These are phyloP conservation scores for Hyposoter dolosus DNA, from an alignment of 2,888 invertebrate genomes.

Conservation along the genomic window DNA sequence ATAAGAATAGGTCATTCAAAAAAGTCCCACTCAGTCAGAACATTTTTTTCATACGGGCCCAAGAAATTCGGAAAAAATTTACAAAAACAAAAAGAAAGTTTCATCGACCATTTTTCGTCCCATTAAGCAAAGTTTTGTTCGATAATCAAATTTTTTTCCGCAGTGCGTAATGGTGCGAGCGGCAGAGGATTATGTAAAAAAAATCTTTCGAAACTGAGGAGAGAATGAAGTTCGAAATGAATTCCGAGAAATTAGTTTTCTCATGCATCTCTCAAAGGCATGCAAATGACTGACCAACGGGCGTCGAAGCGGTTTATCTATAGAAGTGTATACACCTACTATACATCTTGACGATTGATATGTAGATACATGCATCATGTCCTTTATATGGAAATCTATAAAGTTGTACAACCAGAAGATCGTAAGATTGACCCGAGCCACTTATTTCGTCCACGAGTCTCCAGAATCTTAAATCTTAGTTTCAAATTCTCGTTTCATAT, in stretches of 20 bases:
- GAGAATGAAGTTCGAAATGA: conserved; percentile 35
- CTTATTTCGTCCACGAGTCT: background rate
- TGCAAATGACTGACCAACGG: conserved; percentile 62
- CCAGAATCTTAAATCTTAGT: background rate
- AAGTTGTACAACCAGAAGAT: background rate
- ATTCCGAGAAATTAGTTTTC: conserved; percentile 58
- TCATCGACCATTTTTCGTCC: no score
- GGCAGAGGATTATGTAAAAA: background rate
- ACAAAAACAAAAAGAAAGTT: no score
- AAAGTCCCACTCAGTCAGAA: no score
- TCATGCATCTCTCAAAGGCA: conserved; percentile 50
- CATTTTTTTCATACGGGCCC: no score
- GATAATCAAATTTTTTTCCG: no score
- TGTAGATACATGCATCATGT: conserved; percentile 3
- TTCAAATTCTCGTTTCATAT: background rate
- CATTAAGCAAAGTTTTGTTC: no score
- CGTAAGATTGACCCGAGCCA: background rate
- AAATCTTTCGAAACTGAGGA: conserved; percentile 32
- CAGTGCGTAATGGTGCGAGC: background rate
- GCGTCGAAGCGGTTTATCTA: background rate
- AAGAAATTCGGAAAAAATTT: no score
- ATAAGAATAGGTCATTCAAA: background rate
- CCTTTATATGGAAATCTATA: conserved; percentile 5
- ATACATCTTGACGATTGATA: background rate
- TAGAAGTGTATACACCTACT: conserved; percentile 2